These are phyloP conservation scores for Gila orcuttii DNA, from an alignment of 2,113 vertebrate species.

Conservation along the genomic window DNA sequence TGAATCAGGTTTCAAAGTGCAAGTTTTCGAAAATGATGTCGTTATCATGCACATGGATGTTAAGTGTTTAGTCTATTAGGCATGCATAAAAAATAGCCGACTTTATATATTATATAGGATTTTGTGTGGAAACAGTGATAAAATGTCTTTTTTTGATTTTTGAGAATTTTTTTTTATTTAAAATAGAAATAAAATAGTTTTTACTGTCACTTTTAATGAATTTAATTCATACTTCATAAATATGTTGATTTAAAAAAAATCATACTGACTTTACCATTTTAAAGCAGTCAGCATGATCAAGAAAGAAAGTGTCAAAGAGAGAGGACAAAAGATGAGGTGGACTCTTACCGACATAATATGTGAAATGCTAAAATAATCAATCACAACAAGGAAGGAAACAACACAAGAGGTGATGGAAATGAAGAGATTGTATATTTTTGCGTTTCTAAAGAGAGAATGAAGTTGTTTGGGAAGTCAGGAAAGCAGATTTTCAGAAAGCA, in stretches of 20 bases:
- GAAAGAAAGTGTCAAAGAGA: neutral
- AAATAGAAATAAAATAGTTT: neutral
- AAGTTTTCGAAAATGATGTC: too few relatives aligned
- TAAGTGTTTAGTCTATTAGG: too few relatives aligned
- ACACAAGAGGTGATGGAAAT: neutral
- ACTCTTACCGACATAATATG: neutral
- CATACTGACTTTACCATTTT: too few relatives aligned
- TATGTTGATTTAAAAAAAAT: too few relatives aligned
- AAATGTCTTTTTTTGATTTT: too few relatives aligned
- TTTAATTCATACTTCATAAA: too few relatives aligned
- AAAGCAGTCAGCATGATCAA: neutral
- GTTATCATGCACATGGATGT: too few relatives aligned
- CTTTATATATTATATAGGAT: too few relatives aligned
- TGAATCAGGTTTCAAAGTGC: too few relatives aligned
- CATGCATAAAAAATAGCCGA: too few relatives aligned
- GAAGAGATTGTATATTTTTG: neutral
- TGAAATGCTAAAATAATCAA: constrained; percentile 51
- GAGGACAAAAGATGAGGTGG: neutral
- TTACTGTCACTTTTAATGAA: neutral
- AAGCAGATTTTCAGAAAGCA: too few relatives aligned
- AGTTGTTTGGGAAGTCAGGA: constrained; percentile 28
- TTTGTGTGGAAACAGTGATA: too few relatives aligned
- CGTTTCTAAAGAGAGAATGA: constrained; percentile 3
- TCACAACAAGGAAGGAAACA: neutral
- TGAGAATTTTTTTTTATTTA: neutral